Evolutionary conservation across 2,797 vertebrate species (phyloP).

Genomic region (Melanotaenia trifasciata): DNA sequence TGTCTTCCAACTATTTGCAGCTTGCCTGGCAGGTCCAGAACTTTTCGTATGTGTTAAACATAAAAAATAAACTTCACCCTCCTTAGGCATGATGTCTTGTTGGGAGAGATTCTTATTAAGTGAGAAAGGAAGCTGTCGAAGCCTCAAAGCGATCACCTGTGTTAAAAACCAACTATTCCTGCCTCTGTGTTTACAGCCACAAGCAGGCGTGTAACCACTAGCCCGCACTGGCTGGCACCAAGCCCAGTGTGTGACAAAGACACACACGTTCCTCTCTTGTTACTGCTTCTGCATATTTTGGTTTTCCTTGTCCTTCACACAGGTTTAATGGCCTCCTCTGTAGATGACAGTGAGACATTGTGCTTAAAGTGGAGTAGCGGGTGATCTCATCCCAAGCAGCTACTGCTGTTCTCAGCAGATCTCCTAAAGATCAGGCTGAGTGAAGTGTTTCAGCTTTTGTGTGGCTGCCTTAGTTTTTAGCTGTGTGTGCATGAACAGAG

Average conservation of each 20-base stretch:
- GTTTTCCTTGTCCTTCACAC: slow-evolving; percentile 5
- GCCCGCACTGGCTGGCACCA: slow-evolving; percentile 12
- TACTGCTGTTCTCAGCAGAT: slow-evolving; percentile 42
- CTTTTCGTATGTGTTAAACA: not conserved
- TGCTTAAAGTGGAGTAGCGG: slow-evolving; percentile 17
- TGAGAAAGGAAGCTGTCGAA: slow-evolving; percentile 11
- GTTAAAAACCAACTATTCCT: not conserved
- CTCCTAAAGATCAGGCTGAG: slow-evolving; percentile 23
- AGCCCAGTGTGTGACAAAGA: slow-evolving; percentile 20
- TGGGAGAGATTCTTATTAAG: slow-evolving; percentile 3
- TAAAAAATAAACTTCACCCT: not conserved
- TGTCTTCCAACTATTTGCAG: slow-evolving; percentile 3
- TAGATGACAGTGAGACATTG: slow-evolving; percentile 30
- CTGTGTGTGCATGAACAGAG: slow-evolving; percentile 19
- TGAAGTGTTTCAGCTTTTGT: slow-evolving; percentile 16
- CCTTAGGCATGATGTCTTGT: not conserved
- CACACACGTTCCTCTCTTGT: slow-evolving; percentile 1
- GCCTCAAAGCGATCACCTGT: slow-evolving; percentile 4
- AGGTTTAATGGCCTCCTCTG: slow-evolving; percentile 2
- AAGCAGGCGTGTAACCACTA: not conserved
- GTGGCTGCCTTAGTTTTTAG: slow-evolving; percentile 16
- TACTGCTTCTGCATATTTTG: not conserved
- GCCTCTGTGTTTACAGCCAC: not conserved
- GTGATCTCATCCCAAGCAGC: slow-evolving; percentile 44
- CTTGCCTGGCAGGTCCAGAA: slow-evolving; percentile 31